Evolutionary conservation across 2,797 vertebrate genomes (phyloP).

Genomic region (Anabacerthia variegaticeps): DNA sequence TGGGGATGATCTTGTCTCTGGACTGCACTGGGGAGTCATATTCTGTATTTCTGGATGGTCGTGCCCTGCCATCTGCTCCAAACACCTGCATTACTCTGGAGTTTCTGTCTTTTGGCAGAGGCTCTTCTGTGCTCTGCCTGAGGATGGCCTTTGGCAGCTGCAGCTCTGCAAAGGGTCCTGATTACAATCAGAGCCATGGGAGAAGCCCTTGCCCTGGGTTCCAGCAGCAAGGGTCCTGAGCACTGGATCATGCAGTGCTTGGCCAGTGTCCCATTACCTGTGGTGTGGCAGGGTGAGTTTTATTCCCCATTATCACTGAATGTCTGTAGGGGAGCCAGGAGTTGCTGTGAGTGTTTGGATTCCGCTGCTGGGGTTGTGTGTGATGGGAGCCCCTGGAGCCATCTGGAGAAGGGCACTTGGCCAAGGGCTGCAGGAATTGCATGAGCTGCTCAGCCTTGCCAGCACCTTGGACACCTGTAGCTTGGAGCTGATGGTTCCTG

Average conservation of each 20-base stretch:
- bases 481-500: background rate
- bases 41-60: background rate
- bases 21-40: background rate
- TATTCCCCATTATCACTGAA: background rate
- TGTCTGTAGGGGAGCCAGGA: background rate
- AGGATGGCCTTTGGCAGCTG: background rate
- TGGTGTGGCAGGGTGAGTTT: background rate
- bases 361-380: background rate
- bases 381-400: background rate
- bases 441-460: fast-evolving
- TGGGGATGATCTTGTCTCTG: background rate
- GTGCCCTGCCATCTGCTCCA: background rate
- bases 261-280: background rate
- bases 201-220: background rate
- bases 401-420: background rate
- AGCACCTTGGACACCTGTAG: background rate
- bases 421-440: background rate
- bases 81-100: background rate
- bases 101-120: background rate
- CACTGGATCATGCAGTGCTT: background rate
- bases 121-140: background rate
- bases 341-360: background rate
- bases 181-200: background rate
- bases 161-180: background rate
- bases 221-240: background rate